phyloP scores from a whole-genome alignment of 1,140 invertebrate genomes.

The Wasmannia auropunctata region DNA sequence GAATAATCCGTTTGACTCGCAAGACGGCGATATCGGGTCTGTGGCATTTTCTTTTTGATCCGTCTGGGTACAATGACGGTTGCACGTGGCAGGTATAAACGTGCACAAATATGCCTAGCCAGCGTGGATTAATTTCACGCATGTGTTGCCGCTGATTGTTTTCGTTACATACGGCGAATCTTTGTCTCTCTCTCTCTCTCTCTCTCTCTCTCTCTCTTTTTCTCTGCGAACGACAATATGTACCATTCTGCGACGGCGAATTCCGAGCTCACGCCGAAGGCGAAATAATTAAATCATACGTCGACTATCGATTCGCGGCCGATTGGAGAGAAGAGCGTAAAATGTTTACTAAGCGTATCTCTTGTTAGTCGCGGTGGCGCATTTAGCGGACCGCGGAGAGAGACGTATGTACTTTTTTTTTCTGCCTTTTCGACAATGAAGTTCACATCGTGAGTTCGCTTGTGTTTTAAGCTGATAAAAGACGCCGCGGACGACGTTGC shows the following conservation, averaged over 20 bases:
- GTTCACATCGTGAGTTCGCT: not conserved
- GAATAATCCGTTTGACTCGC: not conserved
- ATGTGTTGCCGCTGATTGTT: not conserved
- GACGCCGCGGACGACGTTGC: not conserved
- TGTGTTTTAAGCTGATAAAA: constrained; percentile 12
- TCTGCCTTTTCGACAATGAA: not conserved
- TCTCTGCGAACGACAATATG: not conserved
- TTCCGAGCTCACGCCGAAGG: not conserved
- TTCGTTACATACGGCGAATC: not conserved
- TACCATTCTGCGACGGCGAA: not conserved
- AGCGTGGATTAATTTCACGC: not conserved
- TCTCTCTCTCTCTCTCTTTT: too few relatives aligned
- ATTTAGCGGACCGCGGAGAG: too few relatives aligned
- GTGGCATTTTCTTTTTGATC: not conserved
- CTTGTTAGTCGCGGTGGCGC: not conserved
- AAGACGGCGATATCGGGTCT: not conserved
- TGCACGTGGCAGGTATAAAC: not conserved
- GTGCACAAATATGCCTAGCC: not conserved
- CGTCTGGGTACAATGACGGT: not conserved
- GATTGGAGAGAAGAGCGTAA: not conserved
- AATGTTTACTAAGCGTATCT: constrained; percentile 4
- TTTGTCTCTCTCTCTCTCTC: too few relatives aligned
- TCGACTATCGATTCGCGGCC: not conserved
- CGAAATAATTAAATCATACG: not conserved
- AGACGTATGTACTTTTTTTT: not conserved